Evolutionary conservation across 2,797 vertebrate species (phyloP).

Genomic region (Eospalax fontanierii): DNA sequence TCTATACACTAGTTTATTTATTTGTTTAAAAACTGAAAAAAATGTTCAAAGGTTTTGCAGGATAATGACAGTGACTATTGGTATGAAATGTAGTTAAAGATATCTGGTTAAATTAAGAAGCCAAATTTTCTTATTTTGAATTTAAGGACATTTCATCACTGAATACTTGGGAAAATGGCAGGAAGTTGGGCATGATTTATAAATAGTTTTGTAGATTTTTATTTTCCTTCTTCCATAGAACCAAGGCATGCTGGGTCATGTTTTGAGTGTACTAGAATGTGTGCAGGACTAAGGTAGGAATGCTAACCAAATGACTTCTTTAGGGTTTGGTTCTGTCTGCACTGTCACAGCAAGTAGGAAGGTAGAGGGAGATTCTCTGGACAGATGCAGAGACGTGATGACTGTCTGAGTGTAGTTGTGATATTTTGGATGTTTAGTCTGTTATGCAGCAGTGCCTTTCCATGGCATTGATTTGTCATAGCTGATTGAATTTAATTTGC

Average conservation of each 20-base stretch:
- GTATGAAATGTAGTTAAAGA: not conserved
- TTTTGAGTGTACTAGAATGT: not conserved
- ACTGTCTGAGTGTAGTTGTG: not conserved
- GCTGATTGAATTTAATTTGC: constrained; percentile 27
- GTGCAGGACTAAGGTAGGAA: not conserved
- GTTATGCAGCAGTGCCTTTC: constrained; percentile 51
- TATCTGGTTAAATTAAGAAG: constrained; percentile 26
- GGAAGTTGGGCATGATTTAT: not conserved
- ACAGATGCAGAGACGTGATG: not conserved
- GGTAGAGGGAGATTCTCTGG: not conserved
- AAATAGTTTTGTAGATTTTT: not conserved
- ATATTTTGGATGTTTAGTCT: not conserved
- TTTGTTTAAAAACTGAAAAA: constrained; percentile 8
- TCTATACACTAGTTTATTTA: not conserved
- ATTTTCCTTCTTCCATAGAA: not conserved
- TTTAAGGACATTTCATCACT: not conserved
- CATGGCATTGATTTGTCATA: constrained; percentile 64
- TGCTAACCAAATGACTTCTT: not conserved
- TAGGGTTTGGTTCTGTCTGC: not conserved
- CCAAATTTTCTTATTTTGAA: not conserved
- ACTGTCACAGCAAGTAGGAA: not conserved
- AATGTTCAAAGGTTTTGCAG: not conserved
- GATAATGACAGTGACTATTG: not conserved
- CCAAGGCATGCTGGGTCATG: not conserved
- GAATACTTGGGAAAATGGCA: not conserved